These are phyloP conservation scores for Peromyscus polionotus DNA, from an alignment of 2,113 vertebrate species.

Conservation along the genomic window DNA sequence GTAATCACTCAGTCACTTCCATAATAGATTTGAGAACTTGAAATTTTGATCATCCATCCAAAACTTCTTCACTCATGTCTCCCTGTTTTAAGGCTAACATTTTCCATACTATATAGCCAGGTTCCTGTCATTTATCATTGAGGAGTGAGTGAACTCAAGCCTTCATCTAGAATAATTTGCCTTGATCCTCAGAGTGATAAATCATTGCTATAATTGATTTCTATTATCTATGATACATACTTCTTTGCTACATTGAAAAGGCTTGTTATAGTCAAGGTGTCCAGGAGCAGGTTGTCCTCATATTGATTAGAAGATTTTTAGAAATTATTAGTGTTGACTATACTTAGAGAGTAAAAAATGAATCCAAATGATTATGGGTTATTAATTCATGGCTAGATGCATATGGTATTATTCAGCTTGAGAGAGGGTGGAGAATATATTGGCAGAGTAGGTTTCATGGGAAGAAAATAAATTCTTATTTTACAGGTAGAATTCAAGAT, in stretches of 20 bases:
- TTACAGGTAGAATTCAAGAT: constrained; percentile 18
- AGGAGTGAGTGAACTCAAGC: background rate
- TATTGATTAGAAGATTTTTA: background rate
- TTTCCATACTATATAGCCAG: background rate
- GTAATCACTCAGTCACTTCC: background rate
- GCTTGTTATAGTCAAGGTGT: background rate
- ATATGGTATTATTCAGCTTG: background rate
- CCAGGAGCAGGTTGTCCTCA: background rate
- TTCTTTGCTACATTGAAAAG: background rate
- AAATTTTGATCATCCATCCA: background rate
- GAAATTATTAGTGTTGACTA: background rate
- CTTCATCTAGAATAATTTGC: background rate
- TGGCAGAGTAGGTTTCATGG: background rate
- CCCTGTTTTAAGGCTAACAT: background rate
- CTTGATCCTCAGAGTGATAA: background rate
- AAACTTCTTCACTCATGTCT: background rate
- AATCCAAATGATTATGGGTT: background rate
- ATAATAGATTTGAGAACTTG: background rate
- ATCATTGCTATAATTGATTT: background rate
- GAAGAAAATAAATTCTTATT: constrained; percentile 24
- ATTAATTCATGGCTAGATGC: background rate
- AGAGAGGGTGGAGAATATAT: background rate
- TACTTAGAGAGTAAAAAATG: background rate
- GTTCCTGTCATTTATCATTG: background rate
- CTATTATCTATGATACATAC: background rate